Base-by-base conservation (phyloP, 2,113 vertebrate species). In the Etheostoma cragini region DNA sequence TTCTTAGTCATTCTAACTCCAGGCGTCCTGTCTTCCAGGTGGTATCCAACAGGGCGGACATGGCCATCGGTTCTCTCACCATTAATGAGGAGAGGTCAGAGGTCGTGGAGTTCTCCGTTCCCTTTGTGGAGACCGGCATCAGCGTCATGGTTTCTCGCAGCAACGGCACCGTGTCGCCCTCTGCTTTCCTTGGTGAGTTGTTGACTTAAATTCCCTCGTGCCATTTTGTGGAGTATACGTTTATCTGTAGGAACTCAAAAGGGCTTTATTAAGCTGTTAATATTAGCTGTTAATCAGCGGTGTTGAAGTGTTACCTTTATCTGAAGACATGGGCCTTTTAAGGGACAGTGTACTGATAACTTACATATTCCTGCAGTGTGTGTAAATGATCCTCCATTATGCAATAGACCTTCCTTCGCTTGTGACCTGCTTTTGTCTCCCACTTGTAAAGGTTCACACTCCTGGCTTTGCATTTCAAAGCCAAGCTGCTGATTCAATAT, bases 141-240 rank as follows among this genome's bases (percentile, higher is more conserved):
- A 98, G 97, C 46, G 97, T 98, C 75, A 98, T 98, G 97, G 97
- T 98, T 52, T 96, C 97, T 1, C 96, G 97, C 11, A 97, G 97
- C 93, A 98, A 98, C 1, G 97, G 97, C 88, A 98, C 97, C 0
- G 97, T 98, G 11, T 98, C 97, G 1, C 97, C 97, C 0, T 97
- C 97, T 0, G 97, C 97, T 56, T 97, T 97, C 81, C 95, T 98
- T 0, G 97, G 97, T 97, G 47, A 78, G 87, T 87, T 4, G 8
- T 1, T 10, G 4, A 33, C 10, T 24, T 24, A 7, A 10, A 2
- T 57, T 35, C 21, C 8, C 5, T 26, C 5, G 35, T 26, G 14
- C 49, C 19, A 1, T n/a, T n/a, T 68, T 8, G 35, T 14, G 24
- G 22, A 7, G 12, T n/a, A 8, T 1, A 3, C 17, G 47, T 75